Conservation (phyloP, 2,888 invertebrate species). For the Apoda limacodes region DNA sequence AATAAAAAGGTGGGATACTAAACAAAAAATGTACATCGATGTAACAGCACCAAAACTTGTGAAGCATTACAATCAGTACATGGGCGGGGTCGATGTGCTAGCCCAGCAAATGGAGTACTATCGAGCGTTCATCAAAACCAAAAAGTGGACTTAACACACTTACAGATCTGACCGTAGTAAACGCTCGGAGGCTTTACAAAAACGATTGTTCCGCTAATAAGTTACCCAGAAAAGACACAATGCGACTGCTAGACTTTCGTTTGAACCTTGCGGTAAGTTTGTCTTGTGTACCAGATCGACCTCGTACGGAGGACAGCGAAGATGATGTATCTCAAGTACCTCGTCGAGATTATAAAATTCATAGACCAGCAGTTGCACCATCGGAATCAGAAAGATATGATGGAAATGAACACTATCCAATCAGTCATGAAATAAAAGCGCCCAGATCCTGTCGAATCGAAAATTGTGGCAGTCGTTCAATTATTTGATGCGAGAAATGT, state of each 20-base stretch:
- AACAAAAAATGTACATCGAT: constrained; percentile 5
- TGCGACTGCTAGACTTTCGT: constrained; percentile 14
- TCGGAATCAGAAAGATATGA: constrained; percentile 22
- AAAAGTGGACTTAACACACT: constrained; percentile 4
- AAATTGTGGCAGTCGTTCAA: constrained; percentile 17
- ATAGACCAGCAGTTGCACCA: constrained; percentile 15
- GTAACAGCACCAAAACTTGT: constrained; percentile 5
- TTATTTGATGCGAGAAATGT: constrained; percentile 20
- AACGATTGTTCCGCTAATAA: constrained; percentile 10
- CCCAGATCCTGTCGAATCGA: constrained; percentile 22
- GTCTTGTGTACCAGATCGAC: constrained; percentile 6
- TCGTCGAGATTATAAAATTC: constrained; percentile 7
- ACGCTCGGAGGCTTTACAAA: background rate
- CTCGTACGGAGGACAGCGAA: constrained; percentile 2
- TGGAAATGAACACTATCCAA: constrained; percentile 23
- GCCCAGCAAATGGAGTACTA: constrained; percentile 8
- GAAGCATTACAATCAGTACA: constrained; percentile 1
- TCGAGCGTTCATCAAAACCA: constrained; percentile 8
- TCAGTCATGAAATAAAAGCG: constrained; percentile 19
- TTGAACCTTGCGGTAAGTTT: constrained; percentile 14
- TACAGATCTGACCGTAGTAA: background rate
- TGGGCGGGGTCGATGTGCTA: constrained; percentile 8
- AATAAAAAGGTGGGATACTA: constrained; percentile 10
- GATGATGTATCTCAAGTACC: constrained; percentile 4
- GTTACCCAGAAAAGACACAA: constrained; percentile 6